These are phyloP conservation scores for Agrotis segetum DNA, from an alignment of 2,888 invertebrate species.

Conservation along the genomic window DNA sequence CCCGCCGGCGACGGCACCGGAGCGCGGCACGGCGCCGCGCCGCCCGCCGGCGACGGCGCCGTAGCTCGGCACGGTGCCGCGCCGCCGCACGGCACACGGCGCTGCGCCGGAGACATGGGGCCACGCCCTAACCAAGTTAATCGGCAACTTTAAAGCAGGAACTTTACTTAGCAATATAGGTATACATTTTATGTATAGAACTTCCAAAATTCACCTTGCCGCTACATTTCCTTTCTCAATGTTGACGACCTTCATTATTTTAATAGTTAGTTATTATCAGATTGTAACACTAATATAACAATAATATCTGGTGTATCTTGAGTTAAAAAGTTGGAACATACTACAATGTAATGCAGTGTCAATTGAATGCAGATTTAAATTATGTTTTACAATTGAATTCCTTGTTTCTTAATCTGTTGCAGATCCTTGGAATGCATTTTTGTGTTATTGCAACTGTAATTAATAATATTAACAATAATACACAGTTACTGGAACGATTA, in stretches of 20 bases:
- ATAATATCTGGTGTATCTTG: slow-evolving; percentile 58
- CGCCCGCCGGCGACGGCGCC: too few relatives aligned
- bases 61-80: too few relatives aligned
- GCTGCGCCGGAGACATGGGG: too few relatives aligned
- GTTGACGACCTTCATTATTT: slow-evolving; percentile 56
- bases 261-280: slow-evolving; percentile 60
- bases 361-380: slow-evolving; percentile 28
- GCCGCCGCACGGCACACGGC: too few relatives aligned
- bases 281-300: slow-evolving; percentile 54
- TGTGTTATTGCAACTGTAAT: slow-evolving; percentile 4
- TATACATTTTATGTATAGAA: neutral
- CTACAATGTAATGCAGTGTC: slow-evolving; percentile 26
- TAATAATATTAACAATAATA: too few relatives aligned
- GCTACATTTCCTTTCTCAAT: slow-evolving; percentile 55
- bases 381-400: slow-evolving; percentile 31
- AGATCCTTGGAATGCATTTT: slow-evolving; percentile 13
- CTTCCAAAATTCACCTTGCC: slow-evolving; percentile 45
- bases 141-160: neutral
- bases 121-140: neutral
- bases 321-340: slow-evolving; percentile 30
- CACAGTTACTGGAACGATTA: too few relatives aligned
- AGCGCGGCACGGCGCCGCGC: too few relatives aligned
- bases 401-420: slow-evolving; percentile 7
- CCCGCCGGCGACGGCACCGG: too few relatives aligned
- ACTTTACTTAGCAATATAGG: neutral